Base-by-base conservation (phyloP, 23 tunicate species). In the Trididemnum nubilum region DNA sequence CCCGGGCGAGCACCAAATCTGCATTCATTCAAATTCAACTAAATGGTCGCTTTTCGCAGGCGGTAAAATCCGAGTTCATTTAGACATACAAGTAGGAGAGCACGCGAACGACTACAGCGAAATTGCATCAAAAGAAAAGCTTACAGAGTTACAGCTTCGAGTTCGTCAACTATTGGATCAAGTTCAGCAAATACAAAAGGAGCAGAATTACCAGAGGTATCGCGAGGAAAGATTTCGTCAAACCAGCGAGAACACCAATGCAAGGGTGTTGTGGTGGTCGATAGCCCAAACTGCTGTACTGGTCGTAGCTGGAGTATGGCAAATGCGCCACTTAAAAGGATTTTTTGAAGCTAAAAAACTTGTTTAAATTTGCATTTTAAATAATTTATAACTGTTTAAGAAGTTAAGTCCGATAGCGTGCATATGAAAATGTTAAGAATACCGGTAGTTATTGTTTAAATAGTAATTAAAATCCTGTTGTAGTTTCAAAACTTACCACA, bases 291-390 rank as follows among this genome's bases (percentile, higher is more conserved):
- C 86, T 36, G 84, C 85, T 32, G 88, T 96, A 7, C 83, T 96
- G 19, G 86, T 90, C 12, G 34, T 84, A 19, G 96, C 99, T 60
- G 96, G 96, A 28, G 32, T 90, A 30, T 90, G 99, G 96, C 99
- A 96, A 64, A 96, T 96, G 99, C 76, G 92, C 31, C 99, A 96
- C 73, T 50, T 96, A 22, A 96, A 96, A 71, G 96, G 96, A 28
- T 96, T 96, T 44, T 96, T 96, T 72, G 96, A 96, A 79, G 99
- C 96, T 0, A 96, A 96, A 80, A 96, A 96, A 54, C 92, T 96
- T 33, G 99, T 96, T 63, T 96, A 90, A 73, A 65, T 31, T n/a
- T n/a, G n/a, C n/a, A 63, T 15, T 61, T 61, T 22, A 44, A 15
- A 9, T 44, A 44, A 9, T 44, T 15, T 44, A 9, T 7, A 44